Base-by-base conservation (phyloP, 2,797 vertebrate genomes). In the Apodemus agrarius region DNA sequence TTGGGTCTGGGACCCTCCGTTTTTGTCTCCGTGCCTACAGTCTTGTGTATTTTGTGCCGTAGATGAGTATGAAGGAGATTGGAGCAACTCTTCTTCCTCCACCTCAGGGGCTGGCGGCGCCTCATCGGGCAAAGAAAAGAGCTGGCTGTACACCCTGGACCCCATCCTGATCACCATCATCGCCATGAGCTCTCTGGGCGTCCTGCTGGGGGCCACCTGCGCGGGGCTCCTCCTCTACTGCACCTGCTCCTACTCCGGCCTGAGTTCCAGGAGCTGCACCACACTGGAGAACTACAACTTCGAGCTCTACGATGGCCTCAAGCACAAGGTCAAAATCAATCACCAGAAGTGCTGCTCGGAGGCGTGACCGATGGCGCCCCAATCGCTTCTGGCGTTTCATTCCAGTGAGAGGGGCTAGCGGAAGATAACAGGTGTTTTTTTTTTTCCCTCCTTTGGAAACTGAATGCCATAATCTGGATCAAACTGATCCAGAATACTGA, bases 261-360 rank as follows among this genome's bases (percentile, higher is more conserved):
- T 99, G 10, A 99, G 99, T 19, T 99, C 99, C 0, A 99, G 99
- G 94, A 99, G 99, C 98, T 99, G 99, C 98, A 99, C 99, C 37
- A 99, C 99, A 0, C 98, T 99, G 98, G 99, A 99, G 98, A 99
- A 99, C 98, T 99, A 99, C 99, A 99, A 99, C 99, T 99, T 99
- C 0, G 99, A 99, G 98, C 98, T 99, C 96, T 99, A 99, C 0
- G 99, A 99, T 0, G 99, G 99, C 96, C 99, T 99, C 98, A 99
- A 99, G 98, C 99, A 99, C 98, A 99, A 99, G 98, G 99, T 99
- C 96, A 99, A 99, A 99, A 99, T 99, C 97, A 99, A 99, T 98
- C 99, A 99, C 98, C 99, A 99, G 98, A 99, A 99, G 98, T 99
- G 99, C 98, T 99, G 99, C 98, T 99, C 99, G 0, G 99, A 99